A percentile compares a stretch with the other conserved stretches of the same genome.
Evolutionary conservation across 2,113 vertebrate genomes (phyloP).

Genomic region (Cyanocitta stelleri): DNA sequence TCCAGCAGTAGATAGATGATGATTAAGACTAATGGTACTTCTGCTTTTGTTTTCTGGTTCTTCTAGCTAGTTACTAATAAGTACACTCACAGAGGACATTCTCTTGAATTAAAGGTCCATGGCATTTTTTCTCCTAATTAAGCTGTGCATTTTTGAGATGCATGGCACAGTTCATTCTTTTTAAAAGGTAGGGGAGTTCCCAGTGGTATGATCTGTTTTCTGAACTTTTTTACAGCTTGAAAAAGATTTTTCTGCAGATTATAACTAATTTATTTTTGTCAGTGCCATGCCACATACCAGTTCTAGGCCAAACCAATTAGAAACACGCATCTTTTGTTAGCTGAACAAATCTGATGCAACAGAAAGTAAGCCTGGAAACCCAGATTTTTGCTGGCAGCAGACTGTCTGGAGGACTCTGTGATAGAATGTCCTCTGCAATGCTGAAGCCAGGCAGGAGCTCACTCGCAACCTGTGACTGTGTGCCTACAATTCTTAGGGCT

Average conservation of each 20-base stretch:
- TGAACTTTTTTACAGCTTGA: not conserved
- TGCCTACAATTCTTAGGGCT: not conserved
- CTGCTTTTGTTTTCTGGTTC: not conserved
- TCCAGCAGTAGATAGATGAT: accelerated
- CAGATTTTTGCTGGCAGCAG: not conserved
- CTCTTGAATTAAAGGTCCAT: not conserved
- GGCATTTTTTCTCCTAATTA: not conserved
- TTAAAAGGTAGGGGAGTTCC: not conserved
- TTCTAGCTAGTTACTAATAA: not conserved
- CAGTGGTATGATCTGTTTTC: not conserved
- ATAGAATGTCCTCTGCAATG: not conserved
- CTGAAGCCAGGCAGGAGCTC: not conserved
- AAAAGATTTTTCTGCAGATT: not conserved
- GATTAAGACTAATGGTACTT: not conserved
- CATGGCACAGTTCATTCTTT: not conserved
- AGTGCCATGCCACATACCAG: not conserved
- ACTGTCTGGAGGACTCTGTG: not conserved
- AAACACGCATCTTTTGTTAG: not conserved
- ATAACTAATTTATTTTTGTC: not conserved
- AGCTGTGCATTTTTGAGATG: not conserved
- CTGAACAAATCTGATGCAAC: not conserved
- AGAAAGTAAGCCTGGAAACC: not conserved
- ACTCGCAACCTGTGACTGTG: not conserved
- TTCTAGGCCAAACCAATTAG: not conserved
- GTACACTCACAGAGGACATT: not conserved